Evolutionary conservation across 2,888 invertebrate genomes (phyloP).

Genomic region (Xanthostigma xanthostigma): DNA sequence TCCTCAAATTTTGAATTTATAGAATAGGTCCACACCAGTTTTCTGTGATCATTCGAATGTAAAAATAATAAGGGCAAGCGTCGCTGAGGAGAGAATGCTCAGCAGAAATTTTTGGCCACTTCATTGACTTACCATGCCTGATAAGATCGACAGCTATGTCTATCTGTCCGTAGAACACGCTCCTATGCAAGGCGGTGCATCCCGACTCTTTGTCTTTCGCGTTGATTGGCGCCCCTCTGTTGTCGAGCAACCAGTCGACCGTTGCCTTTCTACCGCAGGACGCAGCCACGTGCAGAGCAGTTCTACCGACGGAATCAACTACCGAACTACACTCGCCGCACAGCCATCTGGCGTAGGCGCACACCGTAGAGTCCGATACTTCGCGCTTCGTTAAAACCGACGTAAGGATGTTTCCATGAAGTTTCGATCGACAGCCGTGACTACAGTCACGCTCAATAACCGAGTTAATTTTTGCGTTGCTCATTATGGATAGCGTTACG

Average conservation of each 20-base stretch:
- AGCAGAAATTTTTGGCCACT: too few species aligned
- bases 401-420: constrained; percentile 42
- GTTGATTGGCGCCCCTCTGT: constrained; percentile 44
- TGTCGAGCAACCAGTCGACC: constrained; percentile 57
- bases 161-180: constrained; percentile 71
- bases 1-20: too few species aligned
- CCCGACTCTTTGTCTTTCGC: constrained; percentile 55
- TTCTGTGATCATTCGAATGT: too few species aligned
- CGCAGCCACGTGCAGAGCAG: constrained; percentile 63
- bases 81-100: too few species aligned
- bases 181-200: constrained; percentile 67
- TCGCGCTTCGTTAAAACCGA: constrained; percentile 49
- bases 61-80: too few species aligned
- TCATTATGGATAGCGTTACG: too few species aligned
- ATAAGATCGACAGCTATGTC: constrained; percentile 54
- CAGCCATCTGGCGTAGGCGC: constrained; percentile 25
- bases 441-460: constrained; percentile 39
- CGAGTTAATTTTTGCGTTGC: too few species aligned
- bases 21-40: too few species aligned
- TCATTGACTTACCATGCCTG: constrained; percentile 37
- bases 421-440: constrained; percentile 37
- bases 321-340: constrained; percentile 30
- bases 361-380: constrained; percentile 38
- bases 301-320: constrained; percentile 44
- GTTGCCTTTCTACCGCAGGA: constrained; percentile 54